phyloP scores from a whole-genome alignment of 2,797 vertebrate genomes.

The Rhabdomys pumilio region DNA sequence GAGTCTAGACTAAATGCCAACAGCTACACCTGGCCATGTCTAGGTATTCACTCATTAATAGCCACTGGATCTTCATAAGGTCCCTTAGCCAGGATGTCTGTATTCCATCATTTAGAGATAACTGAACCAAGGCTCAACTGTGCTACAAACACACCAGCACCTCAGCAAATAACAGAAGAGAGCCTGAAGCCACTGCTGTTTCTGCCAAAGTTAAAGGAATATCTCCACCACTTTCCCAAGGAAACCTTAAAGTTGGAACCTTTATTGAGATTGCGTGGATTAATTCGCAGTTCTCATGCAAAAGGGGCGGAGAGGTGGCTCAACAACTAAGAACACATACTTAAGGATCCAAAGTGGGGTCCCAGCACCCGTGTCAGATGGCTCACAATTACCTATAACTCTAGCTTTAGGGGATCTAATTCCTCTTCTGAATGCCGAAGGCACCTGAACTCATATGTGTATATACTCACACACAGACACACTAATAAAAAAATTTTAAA shows the following conservation, averaged over 20 bases:
- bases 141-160: too few species aligned
- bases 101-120: neutral
- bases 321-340: neutral
- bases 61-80: neutral
- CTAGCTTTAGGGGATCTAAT: neutral
- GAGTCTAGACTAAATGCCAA: too few species aligned
- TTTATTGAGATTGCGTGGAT: neutral
- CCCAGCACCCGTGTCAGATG: too few species aligned
- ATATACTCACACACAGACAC: neutral
- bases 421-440: neutral
- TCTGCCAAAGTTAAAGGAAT: neutral
- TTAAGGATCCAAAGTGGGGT: too few species aligned
- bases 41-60: neutral
- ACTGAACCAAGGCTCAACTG: neutral
- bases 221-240: neutral
- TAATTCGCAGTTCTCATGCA: fast-evolving
- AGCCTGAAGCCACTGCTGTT: neutral
- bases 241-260: neutral
- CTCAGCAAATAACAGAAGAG: neutral
- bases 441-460: neutral
- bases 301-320: neutral
- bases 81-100: neutral
- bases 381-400: neutral
- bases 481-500: neutral
- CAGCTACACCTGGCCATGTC: neutral